These are phyloP conservation scores for Centroberyx gerrardi DNA, from an alignment of 2,797 vertebrate species.

Conservation along the genomic window DNA sequence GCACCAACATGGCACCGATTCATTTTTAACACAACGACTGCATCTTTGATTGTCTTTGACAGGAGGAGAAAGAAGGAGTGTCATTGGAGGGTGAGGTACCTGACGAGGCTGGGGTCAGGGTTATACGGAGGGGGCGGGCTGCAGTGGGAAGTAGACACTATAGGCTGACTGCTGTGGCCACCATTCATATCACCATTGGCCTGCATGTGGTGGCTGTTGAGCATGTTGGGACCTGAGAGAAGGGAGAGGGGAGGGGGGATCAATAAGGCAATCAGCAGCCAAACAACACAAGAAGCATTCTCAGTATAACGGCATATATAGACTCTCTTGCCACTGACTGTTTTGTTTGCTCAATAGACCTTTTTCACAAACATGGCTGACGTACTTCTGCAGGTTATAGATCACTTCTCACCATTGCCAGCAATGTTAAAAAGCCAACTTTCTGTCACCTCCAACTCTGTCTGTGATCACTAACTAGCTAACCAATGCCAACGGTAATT, in stretches of 20 bases:
- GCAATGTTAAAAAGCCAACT: too few relatives aligned
- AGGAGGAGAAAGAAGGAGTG: conserved; percentile 74
- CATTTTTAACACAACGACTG: conserved; percentile 47
- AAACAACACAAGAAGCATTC: background rate
- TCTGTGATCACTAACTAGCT: too few relatives aligned
- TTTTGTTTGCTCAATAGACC: background rate
- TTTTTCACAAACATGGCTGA: too few relatives aligned
- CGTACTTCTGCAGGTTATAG: too few relatives aligned
- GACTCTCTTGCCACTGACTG: background rate
- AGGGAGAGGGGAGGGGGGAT: background rate
- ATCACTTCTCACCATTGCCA: too few relatives aligned
- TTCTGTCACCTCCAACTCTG: too few relatives aligned
- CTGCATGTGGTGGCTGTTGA: conserved; percentile 93
- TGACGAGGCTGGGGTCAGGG: conserved; percentile 97
- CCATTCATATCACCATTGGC: conserved; percentile 94
- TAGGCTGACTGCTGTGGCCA: conserved; percentile 90
- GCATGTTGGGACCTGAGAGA: conserved; percentile 89
- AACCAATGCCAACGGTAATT: too few relatives aligned
- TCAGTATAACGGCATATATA: background rate
- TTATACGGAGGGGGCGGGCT: conserved; percentile 97
- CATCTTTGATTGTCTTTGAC: conserved; percentile 63
- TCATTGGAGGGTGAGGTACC: conserved; percentile 91
- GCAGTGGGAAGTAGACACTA: conserved; percentile 95
- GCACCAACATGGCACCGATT: conserved; percentile 38
- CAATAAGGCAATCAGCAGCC: conserved; percentile 11